These are phyloP conservation scores for Gnathonemus longibarbis DNA, from an alignment of 2,113 vertebrate genomes.

Conservation along the genomic window DNA sequence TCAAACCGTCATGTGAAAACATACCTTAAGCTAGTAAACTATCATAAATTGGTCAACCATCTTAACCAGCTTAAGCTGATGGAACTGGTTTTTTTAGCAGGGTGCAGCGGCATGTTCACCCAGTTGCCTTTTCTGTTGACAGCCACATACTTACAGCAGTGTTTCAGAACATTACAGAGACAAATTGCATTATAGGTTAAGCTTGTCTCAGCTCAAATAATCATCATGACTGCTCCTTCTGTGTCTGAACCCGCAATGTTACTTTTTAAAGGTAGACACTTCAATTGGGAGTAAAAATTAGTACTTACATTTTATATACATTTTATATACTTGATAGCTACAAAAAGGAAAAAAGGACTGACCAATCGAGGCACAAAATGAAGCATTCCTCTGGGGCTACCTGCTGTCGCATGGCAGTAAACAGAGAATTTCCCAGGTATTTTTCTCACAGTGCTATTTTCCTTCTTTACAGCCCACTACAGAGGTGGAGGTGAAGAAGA, in stretches of 20 bases:
- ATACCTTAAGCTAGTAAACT: background rate
- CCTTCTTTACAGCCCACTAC: constrained; percentile 61
- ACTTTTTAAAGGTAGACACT: constrained; percentile 47
- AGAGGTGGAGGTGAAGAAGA: constrained; percentile 88
- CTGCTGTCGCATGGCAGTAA: background rate
- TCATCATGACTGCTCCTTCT: constrained; percentile 51
- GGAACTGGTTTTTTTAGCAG: background rate
- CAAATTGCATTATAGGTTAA: background rate
- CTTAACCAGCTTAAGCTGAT: background rate
- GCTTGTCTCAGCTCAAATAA: background rate
- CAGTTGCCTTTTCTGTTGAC: background rate
- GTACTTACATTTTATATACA: background rate
- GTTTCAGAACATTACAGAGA: background rate
- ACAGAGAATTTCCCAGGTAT: background rate
- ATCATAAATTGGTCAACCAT: background rate
- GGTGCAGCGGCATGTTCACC: background rate
- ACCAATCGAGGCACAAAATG: background rate
- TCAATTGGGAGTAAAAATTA: constrained; percentile 26
- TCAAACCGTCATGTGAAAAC: background rate
- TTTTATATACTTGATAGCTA: background rate
- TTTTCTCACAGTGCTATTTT: constrained; percentile 40
- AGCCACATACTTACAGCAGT: background rate
- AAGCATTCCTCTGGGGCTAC: background rate
- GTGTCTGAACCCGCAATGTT: constrained; percentile 53
- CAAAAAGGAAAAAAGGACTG: background rate